Evolutionary conservation across 2,113 vertebrate species (phyloP).

Genomic region (Ophiodon elongatus): DNA sequence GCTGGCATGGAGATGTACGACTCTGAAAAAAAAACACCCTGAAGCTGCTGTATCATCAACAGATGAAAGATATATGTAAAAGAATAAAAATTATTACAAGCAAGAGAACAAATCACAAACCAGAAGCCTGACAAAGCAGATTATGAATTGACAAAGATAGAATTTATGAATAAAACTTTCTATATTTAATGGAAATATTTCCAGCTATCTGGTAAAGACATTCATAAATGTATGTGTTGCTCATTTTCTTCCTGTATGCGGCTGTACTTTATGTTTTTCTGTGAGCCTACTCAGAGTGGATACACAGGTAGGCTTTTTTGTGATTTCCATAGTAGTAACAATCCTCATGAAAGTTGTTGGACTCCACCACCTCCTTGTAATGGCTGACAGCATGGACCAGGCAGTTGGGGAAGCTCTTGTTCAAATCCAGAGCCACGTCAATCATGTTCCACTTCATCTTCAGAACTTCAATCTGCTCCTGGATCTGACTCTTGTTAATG

Average conservation of each 20-base stretch:
- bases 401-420: constrained; percentile 76
- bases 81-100: constrained; percentile 6
- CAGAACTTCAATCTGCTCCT: constrained; percentile 78
- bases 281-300: constrained; percentile 82
- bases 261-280: background rate
- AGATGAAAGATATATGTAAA: background rate
- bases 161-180: constrained; percentile 23
- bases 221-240: constrained; percentile 32
- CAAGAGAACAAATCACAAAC: constrained; percentile 21
- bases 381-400: constrained; percentile 84
- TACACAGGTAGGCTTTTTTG: constrained; percentile 80
- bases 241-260: background rate
- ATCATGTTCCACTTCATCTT: constrained; percentile 84
- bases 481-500: constrained; percentile 80
- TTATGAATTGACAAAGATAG: constrained; percentile 21
- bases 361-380: constrained; percentile 83
- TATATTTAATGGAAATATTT: constrained; percentile 34
- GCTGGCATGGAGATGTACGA: constrained; percentile 24
- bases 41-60: constrained; percentile 27
- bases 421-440: constrained; percentile 75
- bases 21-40: constrained; percentile 17
- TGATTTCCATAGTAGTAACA: constrained; percentile 82
- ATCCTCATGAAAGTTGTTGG: constrained; percentile 84
- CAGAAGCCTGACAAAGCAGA: constrained; percentile 31
- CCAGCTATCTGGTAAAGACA: constrained; percentile 31